phyloP scores from a whole-genome alignment of 2,888 invertebrate species.

The Cataglyphis cursor region DNA sequence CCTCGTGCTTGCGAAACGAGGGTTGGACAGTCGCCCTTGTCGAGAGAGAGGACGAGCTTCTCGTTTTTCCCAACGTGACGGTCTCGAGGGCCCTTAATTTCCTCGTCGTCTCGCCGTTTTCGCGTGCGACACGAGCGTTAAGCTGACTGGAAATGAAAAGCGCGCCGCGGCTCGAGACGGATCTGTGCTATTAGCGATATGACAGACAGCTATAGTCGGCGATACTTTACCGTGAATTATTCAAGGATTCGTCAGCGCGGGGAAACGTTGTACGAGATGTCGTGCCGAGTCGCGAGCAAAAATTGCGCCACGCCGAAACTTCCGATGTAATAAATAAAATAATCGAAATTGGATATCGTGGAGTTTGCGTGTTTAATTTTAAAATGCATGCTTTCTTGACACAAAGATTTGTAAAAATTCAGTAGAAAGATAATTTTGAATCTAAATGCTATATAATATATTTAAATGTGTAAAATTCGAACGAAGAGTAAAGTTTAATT shows the following conservation, averaged over 20 bases:
- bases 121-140: slow-evolving; percentile 77
- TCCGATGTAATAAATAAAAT: slow-evolving; percentile 7
- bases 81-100: slow-evolving; percentile 76
- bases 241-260: slow-evolving; percentile 48
- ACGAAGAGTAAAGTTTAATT: neutral
- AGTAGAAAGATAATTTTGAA: slow-evolving; percentile 10
- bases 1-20: slow-evolving; percentile 52
- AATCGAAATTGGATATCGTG: slow-evolving; percentile 25
- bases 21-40: slow-evolving; percentile 62
- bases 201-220: slow-evolving; percentile 63
- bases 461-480: neutral
- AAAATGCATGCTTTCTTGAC: neutral
- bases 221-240: slow-evolving; percentile 64
- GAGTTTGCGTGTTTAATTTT: slow-evolving; percentile 25
- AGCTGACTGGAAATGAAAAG: slow-evolving; percentile 72
- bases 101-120: slow-evolving; percentile 72
- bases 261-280: slow-evolving; percentile 29
- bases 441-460: neutral
- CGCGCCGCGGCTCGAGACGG: slow-evolving; percentile 62
- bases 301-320: slow-evolving; percentile 44
- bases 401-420: slow-evolving; percentile 9
- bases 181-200: slow-evolving; percentile 50
- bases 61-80: slow-evolving; percentile 69
- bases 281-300: slow-evolving; percentile 28
- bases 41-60: slow-evolving; percentile 43